A percentile compares a stretch with the other conserved stretches of the same genome.
phyloP scores from a whole-genome alignment of 2,797 vertebrate species.

The Clarias laeviceps region DNA sequence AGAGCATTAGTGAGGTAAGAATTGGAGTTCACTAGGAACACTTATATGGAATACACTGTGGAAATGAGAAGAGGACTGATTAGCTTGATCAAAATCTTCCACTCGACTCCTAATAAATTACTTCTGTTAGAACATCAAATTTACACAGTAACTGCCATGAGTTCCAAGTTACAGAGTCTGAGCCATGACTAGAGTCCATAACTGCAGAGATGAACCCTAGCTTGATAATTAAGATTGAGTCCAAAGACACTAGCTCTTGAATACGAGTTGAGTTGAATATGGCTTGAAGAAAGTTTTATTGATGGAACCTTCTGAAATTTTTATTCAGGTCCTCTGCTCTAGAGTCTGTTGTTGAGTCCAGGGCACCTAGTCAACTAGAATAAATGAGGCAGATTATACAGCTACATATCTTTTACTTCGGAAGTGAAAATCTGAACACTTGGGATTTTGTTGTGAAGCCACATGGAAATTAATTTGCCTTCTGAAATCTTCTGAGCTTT shows the following conservation, averaged over 20 bases:
- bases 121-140: neutral
- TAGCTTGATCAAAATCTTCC: neutral
- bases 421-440: neutral
- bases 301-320: too few relatives aligned
- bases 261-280: neutral
- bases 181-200: neutral
- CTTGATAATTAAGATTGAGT: neutral
- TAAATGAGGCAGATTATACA: neutral
- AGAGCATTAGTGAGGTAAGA: neutral
- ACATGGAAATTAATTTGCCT: neutral
- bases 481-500: neutral
- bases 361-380: neutral
- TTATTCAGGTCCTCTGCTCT: neutral
- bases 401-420: neutral
- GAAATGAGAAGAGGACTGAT: neutral
- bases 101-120: neutral
- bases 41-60: neutral
- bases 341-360: neutral
- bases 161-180: neutral
- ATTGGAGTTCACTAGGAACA: neutral
- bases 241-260: neutral
- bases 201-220: neutral
- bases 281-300: too few relatives aligned
- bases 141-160: neutral
- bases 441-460: neutral